phyloP scores from a whole-genome alignment of 2,113 vertebrate genomes.

The Cebidichthys violaceus region DNA sequence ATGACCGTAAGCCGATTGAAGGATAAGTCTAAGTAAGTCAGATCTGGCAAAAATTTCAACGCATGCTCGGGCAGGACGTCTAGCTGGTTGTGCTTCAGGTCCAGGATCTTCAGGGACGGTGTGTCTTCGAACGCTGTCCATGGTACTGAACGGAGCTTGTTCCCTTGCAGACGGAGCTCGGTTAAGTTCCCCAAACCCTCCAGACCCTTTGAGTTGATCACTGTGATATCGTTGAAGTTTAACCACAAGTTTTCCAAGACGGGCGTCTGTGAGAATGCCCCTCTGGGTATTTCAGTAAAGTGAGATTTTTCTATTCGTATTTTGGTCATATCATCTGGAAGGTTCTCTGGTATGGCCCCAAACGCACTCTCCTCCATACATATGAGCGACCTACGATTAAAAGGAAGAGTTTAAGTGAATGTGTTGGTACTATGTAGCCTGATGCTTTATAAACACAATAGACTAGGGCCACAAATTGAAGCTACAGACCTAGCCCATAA shows the following conservation, averaged over 20 bases:
- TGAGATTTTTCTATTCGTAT: constrained; percentile 92
- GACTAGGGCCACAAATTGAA: neutral
- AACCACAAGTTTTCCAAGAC: constrained; percentile 91
- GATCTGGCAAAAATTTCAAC: constrained; percentile 86
- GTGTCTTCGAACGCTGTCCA: constrained; percentile 93
- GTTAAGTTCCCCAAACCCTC: constrained; percentile 85
- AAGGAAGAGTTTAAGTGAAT: constrained; percentile 17
- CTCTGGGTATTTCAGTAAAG: constrained; percentile 87
- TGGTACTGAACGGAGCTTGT: constrained; percentile 90
- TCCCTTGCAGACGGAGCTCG: constrained; percentile 91
- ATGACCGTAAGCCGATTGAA: constrained; percentile 93
- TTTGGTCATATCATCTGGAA: constrained; percentile 89
- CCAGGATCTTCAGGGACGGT: constrained; percentile 87
- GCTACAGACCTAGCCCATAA: neutral
- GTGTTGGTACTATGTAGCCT: neutral
- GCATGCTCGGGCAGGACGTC: constrained; percentile 91
- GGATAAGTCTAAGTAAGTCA: constrained; percentile 94
- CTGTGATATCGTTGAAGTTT: constrained; percentile 92
- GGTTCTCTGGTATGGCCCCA: constrained; percentile 84
- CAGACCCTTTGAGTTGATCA: constrained; percentile 89
- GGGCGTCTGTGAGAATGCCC: constrained; percentile 83
- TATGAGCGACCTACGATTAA: constrained; percentile 82
- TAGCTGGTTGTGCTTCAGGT: constrained; percentile 91
- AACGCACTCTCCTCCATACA: constrained; percentile 87
- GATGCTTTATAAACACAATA: neutral